Conservation (phyloP, 2,888 invertebrate genomes). For the Phortica magna region DNA sequence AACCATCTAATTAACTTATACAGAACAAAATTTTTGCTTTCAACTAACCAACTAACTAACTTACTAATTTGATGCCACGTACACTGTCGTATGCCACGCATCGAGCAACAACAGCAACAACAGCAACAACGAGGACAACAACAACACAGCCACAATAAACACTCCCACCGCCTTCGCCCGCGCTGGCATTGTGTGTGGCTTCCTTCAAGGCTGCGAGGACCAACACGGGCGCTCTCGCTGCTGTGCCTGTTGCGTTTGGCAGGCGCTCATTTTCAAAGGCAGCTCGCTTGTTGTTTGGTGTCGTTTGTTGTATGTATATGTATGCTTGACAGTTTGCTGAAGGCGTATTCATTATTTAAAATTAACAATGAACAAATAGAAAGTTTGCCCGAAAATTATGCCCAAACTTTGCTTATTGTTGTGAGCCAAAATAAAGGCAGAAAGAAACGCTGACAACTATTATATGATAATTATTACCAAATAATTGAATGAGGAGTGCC, state of each 20-base stretch:
- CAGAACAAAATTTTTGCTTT: too few species aligned
- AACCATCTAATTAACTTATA: too few species aligned
- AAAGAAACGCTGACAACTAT: slow-evolving; percentile 13
- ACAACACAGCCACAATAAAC: too few species aligned
- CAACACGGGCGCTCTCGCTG: neutral
- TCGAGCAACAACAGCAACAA: too few species aligned
- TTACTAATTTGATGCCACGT: too few species aligned
- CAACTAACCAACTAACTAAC: too few species aligned
- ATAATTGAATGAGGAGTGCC: slow-evolving; percentile 29
- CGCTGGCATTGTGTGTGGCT: too few species aligned
- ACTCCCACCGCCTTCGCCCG: too few species aligned
- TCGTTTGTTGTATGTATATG: neutral
- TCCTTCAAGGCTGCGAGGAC: too few species aligned
- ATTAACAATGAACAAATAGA: slow-evolving; percentile 10
- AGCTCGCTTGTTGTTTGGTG: neutral
- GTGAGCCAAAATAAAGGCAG: slow-evolving; percentile 5
- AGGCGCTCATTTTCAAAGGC: neutral
- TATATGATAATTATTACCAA: slow-evolving; percentile 38
- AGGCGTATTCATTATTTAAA: slow-evolving; percentile 28
- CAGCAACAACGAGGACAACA: too few species aligned
- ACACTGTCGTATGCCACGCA: too few species aligned
- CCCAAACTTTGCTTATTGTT: neutral
- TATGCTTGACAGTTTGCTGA: slow-evolving; percentile 19
- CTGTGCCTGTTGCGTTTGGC: neutral
- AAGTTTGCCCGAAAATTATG: neutral